Evolutionary conservation across 2,113 vertebrate genomes (phyloP).

Genomic region (Scalopus aquaticus): DNA sequence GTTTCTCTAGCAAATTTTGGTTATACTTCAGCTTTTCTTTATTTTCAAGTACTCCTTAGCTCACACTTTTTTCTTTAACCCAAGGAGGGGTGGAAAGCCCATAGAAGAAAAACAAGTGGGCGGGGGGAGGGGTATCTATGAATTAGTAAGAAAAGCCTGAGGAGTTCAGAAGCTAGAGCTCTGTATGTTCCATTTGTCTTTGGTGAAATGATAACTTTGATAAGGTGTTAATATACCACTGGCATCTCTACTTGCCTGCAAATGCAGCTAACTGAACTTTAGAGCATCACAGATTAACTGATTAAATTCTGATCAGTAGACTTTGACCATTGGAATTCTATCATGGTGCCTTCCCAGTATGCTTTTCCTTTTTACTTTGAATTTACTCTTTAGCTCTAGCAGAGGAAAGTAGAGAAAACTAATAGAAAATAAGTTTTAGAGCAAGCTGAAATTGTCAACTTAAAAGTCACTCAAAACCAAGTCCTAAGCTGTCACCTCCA

Average conservation of each 20-base stretch:
- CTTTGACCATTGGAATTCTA: not conserved
- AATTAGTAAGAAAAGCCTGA: not conserved
- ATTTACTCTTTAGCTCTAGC: conserved; percentile 24
- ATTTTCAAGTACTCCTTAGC: not conserved
- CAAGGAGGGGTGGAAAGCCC: not conserved
- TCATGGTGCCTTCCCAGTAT: not conserved
- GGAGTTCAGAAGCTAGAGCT: not conserved
- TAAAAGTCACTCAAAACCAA: conserved; percentile 6
- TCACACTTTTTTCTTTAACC: not conserved
- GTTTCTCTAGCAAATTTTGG: not conserved
- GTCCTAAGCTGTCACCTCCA: not conserved
- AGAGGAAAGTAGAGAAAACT: not conserved
- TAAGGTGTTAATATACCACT: not conserved
- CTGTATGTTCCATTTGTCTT: not conserved
- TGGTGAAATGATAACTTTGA: not conserved
- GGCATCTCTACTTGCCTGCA: too few species aligned
- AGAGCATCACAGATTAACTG: not conserved
- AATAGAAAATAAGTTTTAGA: conserved; percentile 13
- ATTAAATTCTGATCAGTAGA: not conserved
- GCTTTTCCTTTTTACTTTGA: not conserved
- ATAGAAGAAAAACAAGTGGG: not conserved
- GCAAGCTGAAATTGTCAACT: not conserved
- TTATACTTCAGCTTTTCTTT: not conserved
- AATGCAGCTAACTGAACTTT: not conserved
- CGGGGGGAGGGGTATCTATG: too few species aligned